Conservation (phyloP, 2,113 vertebrate genomes). For the Amblyopsis rosae region DNA sequence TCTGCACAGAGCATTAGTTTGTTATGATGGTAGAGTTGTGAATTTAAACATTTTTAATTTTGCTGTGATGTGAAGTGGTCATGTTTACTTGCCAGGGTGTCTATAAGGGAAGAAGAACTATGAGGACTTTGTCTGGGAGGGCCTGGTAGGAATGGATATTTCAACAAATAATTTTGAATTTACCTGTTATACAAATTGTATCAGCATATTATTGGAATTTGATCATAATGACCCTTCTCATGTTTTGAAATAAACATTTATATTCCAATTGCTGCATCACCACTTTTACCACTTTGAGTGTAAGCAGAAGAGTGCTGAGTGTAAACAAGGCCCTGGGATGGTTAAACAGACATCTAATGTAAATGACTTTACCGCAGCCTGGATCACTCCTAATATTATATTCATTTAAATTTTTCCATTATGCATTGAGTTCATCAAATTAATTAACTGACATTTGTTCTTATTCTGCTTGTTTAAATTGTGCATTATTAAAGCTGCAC, state of each 20-base stretch:
- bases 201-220: constrained; percentile 66
- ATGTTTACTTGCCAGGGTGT: constrained; percentile 71
- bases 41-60: constrained; percentile 55
- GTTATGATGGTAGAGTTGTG: constrained; percentile 38
- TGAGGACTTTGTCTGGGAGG: constrained; percentile 53
- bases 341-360: too few species aligned
- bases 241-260: constrained; percentile 80
- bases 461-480: too few species aligned
- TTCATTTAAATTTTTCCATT: too few species aligned
- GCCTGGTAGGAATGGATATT: constrained; percentile 65
- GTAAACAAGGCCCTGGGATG: too few species aligned
- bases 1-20: constrained; percentile 10
- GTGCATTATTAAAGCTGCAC: too few species aligned
- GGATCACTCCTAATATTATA: too few species aligned
- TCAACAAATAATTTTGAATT: constrained; percentile 67
- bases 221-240: constrained; percentile 71
- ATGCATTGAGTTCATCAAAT: too few species aligned
- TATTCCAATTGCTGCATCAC: constrained; percentile 51
- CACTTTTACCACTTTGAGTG: constrained; percentile 9
- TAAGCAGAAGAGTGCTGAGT: not conserved
- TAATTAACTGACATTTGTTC: too few species aligned
- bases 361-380: too few species aligned
- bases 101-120: constrained; percentile 37
- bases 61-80: constrained; percentile 70
- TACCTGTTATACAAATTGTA: constrained; percentile 62